These are phyloP conservation scores for Cyrtorhinus lividipennis DNA, from an alignment of 1,140 invertebrate species.

Conservation along the genomic window DNA sequence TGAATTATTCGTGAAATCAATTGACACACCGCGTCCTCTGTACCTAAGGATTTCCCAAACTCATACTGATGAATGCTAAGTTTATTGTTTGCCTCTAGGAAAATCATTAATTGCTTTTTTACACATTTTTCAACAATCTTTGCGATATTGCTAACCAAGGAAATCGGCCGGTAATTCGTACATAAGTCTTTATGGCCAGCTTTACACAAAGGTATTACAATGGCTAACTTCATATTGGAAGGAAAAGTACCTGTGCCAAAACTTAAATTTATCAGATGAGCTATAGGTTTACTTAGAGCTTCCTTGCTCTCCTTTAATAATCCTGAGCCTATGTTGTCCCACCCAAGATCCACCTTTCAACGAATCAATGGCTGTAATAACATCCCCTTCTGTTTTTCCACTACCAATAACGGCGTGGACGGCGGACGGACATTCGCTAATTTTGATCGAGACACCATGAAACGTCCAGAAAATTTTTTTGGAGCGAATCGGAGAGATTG, in stretches of 20 bases:
- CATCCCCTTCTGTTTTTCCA: no score
- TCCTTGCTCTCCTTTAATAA: not conserved
- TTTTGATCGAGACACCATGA: no score
- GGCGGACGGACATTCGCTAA: no score
- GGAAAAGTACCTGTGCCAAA: not conserved
- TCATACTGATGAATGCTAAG: not conserved
- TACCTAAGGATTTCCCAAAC: not conserved
- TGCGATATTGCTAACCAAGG: not conserved
- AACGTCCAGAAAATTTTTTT: no score
- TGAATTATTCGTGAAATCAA: not conserved
- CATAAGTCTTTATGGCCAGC: not conserved
- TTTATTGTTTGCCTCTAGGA: conserved; percentile 1
- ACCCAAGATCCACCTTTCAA: not conserved
- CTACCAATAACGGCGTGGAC: no score
- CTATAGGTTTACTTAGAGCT: not conserved
- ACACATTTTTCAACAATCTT: no score
- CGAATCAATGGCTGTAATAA: not conserved
- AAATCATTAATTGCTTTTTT: not conserved
- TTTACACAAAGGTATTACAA: not conserved
- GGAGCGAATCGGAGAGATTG: no score
- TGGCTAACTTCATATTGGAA: not conserved
- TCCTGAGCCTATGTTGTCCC: not conserved
- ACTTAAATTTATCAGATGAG: no score
- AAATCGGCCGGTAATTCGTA: not conserved
- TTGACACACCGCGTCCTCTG: not conserved